phyloP scores from a whole-genome alignment of 2,797 vertebrate genomes.

The Aphelocoma californica region DNA sequence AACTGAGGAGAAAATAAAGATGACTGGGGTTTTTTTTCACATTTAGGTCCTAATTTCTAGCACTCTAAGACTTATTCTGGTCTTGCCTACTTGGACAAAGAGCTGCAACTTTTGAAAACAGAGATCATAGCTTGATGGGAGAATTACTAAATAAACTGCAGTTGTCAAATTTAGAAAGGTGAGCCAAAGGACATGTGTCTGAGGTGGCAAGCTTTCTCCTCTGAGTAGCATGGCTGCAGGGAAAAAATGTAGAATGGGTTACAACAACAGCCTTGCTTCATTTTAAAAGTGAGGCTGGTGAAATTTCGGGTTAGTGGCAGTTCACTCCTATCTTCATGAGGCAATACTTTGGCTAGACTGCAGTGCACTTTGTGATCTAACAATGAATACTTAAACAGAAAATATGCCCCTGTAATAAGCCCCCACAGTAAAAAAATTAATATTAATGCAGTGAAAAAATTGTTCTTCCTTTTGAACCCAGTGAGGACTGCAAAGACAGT shows the following conservation, averaged over 20 bases:
- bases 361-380: neutral
- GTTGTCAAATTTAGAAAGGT: slow-evolving; percentile 25
- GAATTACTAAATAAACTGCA: slow-evolving; percentile 20
- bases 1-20: neutral
- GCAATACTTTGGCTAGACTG: slow-evolving; percentile 14
- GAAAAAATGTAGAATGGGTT: neutral
- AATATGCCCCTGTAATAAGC: slow-evolving; percentile 51
- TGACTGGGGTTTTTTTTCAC: neutral
- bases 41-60: neutral
- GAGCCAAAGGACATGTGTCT: slow-evolving; percentile 20
- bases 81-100: neutral
- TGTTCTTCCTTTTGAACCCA: slow-evolving; percentile 58
- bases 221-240: neutral
- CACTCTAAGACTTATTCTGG: neutral
- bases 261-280: neutral
- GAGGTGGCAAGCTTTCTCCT: neutral
- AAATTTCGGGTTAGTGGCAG: neutral
- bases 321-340: neutral
- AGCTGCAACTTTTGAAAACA: neutral
- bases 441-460: slow-evolving; percentile 64
- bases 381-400: slow-evolving; percentile 69
- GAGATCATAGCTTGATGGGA: neutral
- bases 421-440: slow-evolving; percentile 66
- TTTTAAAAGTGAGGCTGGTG: neutral
- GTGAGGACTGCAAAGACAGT: slow-evolving; percentile 42